These are phyloP conservation scores for Eptatretus burgeri DNA, from an alignment of 2,113 vertebrate species.

Conservation along the genomic window DNA sequence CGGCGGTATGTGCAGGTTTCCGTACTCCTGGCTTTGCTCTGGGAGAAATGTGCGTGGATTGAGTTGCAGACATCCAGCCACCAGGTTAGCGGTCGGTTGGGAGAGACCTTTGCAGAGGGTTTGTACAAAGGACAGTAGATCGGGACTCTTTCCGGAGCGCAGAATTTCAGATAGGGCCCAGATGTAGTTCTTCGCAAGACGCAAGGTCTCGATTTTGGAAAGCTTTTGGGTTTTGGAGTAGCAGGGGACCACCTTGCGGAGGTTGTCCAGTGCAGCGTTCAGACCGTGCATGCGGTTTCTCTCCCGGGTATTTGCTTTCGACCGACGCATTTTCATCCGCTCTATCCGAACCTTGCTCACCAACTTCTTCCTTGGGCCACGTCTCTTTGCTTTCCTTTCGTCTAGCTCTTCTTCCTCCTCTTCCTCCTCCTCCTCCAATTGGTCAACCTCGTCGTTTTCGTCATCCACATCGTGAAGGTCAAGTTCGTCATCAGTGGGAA, in stretches of 20 bases:
- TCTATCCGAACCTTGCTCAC: constrained; percentile 83
- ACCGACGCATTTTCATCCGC: constrained; percentile 40
- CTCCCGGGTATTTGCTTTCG: constrained; percentile 77
- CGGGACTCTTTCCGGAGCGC: constrained; percentile 45
- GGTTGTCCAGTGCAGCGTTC: constrained; percentile 63
- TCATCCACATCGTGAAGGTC: constrained; percentile 25
- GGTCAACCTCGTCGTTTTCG: constrained; percentile 9
- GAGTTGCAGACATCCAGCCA: constrained; percentile 70
- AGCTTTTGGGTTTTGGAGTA: constrained; percentile 90
- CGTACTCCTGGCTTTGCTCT: constrained; percentile 47
- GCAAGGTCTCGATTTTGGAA: constrained; percentile 77
- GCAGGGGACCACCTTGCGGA: constrained; percentile 78
- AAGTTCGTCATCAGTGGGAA: constrained; percentile 18
- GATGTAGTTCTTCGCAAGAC: constrained; percentile 77
- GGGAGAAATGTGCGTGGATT: constrained; percentile 27
- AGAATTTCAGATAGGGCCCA: constrained; percentile 87
- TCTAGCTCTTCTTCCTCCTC: constrained; percentile 44
- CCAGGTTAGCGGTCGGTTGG: constrained; percentile 80
- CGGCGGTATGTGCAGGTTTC: constrained; percentile 16
- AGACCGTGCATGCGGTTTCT: constrained; percentile 70
- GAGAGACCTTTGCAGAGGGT: constrained; percentile 95
- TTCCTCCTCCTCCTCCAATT: constrained; percentile 31
- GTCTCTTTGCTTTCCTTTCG: constrained; percentile 44
- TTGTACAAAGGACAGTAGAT: constrained; percentile 57
- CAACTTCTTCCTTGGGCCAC: constrained; percentile 92